Percentiles rank a stretch among this genome's conserved stretches.
Conservation (phyloP, 2,797 vertebrate species). For the Lagocephalus sceleratus region DNA sequence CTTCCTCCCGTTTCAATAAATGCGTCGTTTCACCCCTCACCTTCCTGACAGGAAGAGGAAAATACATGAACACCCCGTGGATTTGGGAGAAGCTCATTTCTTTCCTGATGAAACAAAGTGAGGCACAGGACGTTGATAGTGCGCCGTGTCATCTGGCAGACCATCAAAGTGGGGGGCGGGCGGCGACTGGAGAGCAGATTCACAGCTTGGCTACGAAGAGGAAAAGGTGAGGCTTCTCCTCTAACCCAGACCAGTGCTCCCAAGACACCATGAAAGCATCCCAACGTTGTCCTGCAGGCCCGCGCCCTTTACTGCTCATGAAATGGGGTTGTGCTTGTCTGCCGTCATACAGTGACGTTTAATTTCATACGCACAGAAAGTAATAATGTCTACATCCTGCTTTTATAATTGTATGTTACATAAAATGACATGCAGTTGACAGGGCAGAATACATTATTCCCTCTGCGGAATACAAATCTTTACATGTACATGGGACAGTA, state of each 20-base stretch:
- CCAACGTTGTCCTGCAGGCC: conserved; percentile 37
- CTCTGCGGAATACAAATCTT: conserved; percentile 35
- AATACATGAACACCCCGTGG: conserved; percentile 53
- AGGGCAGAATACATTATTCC: conserved; percentile 36
- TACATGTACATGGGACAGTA: conserved; percentile 34
- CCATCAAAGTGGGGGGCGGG: conserved; percentile 55
- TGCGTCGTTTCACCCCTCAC: conserved; percentile 48
- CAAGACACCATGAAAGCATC: conserved; percentile 52
- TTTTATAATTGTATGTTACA: conserved; percentile 16
- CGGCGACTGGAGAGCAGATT: conserved; percentile 42
- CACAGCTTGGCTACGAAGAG: conserved; percentile 36
- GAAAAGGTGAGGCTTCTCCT: conserved; percentile 63
- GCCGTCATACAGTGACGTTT: conserved; percentile 15
- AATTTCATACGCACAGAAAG: conserved; percentile 18
- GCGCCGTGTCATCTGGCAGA: conserved; percentile 50
- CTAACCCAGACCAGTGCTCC: conserved; percentile 29
- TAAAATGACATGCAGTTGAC: conserved; percentile 44
- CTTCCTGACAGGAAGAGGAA: conserved; percentile 59
- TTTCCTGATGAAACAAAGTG: conserved; percentile 71
- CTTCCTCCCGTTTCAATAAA: conserved; percentile 23
- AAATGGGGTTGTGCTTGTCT: neutral
- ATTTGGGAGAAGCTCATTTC: conserved; percentile 64
- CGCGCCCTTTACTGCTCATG: neutral
- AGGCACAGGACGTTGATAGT: conserved; percentile 42
- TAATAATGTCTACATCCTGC: conserved; percentile 18